Evolutionary conservation across 2,113 vertebrate species (phyloP), one percentile per base, ranked within the genome.

Genomic region (Elanus axillaris): DNA sequence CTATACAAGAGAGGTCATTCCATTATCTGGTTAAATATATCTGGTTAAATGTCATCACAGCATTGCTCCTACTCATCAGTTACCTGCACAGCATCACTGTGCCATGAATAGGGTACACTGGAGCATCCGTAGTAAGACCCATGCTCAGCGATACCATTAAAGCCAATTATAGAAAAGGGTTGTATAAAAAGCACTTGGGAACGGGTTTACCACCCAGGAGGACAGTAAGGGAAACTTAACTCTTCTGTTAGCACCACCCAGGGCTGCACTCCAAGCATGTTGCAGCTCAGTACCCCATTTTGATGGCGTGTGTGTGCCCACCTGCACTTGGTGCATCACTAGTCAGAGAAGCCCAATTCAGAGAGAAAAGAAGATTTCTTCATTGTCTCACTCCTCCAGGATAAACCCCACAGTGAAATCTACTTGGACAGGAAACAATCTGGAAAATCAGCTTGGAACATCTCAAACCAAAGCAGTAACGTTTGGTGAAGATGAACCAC

Each of bases 91-190:
- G 48, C 40, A 40, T 18, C 7, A 1, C 38, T 47, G 21, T 9
- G 4, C 13, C 58, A 48, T 4, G 17, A 73, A 21, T 1, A 62
- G 22, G 2, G 27, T 11, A 18, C 13, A 4, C 1, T 11, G n/a
- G 53, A 71, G 31, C 72, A 68, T 22, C 56, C 19, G 73, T n/a
- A 15, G 40, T 45, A 90, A 68, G 11, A 52, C 16, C 2, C 8
- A 4, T 15, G 36, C 55, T 72, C 63, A 42, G 55, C 25, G 40
- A 3, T 78, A 77, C 9, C 71, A 88, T 82, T 47, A 52, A 48
- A 52, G 42, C 2, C 6, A 4, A 12, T 42, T 69, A 48, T 3
- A 56, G 67, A 50, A 29, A 55, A 79, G 40, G 13, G 4, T 17
- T 32, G 25, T n/a, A 18, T 21, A 45, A 31, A 50, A 77, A 86